Base-by-base conservation (phyloP, 2,113 vertebrate species). In the Neotragus pygmaeus region DNA sequence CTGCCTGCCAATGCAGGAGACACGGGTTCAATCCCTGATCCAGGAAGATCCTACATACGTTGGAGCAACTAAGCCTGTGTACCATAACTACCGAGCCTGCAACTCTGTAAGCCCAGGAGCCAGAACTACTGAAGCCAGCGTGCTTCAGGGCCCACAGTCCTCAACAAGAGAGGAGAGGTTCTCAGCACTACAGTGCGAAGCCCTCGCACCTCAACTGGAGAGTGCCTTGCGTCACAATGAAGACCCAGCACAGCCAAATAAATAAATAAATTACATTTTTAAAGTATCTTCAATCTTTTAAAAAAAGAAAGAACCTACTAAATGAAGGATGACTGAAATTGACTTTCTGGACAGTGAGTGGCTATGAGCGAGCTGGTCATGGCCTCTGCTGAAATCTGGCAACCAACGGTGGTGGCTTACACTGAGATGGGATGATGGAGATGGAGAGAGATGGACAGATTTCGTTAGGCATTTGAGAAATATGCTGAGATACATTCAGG, bases 171-270 rank as follows among this genome's bases (percentile, higher is more conserved):
- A 14, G 6, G 36, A 70, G 66, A 39, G 19, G 19, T 23, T 39
- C 66, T 70, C 66, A 70, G 3, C 12, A 25, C 21, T 25, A 14
- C 36, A 27, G 3, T 1, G 12, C 43, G 23, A 75, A 43, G 23
- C 36, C 36, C 21, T 43, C 27, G 70, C 5, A 27, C 23, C 70
- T 27, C 70, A 14, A 14, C 36, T 75, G 43, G 36, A 70, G n/a
- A 43, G 23, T 6, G 27, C 5, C 36, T 43, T 14, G 23, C 1
- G 0, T 13, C 21, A 25, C 36, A 14, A 0, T 3, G 12, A 75
- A 75, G 23, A 75, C 70, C 21, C 36, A 75, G 36, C 36, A 27
- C 36, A 7, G 36, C 36, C 36, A 73, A 39, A 25, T 25, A 25
- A 75, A 73, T 73, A 25, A 73, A 43, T 27, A 75, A 27, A 43